Evolutionary conservation across 2,797 vertebrate genomes (phyloP).

Genomic region (Amphiprion clarkii): DNA sequence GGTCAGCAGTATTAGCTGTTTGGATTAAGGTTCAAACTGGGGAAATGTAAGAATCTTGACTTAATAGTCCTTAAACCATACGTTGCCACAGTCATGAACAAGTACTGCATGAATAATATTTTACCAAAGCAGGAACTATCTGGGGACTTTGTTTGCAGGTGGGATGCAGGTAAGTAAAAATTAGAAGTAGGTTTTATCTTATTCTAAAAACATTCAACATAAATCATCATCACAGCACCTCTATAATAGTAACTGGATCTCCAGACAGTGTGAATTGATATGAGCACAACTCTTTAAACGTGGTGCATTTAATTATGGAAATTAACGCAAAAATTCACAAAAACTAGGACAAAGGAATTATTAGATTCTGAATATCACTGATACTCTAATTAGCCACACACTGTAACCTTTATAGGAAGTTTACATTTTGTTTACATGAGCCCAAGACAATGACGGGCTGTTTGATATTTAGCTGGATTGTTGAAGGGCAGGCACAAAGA

Average conservation of each 20-base stretch:
- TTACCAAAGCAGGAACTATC: too few relatives aligned
- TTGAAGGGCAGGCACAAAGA: not conserved
- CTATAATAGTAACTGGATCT: not conserved
- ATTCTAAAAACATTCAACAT: not conserved
- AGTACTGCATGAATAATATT: too few relatives aligned
- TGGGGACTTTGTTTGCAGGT: too few relatives aligned
- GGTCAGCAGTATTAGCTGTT: too few relatives aligned
- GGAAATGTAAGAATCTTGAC: too few relatives aligned
- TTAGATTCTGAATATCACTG: not conserved
- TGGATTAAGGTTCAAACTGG: too few relatives aligned
- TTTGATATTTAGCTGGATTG: not conserved
- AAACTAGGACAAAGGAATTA: slow-evolving; percentile 9
- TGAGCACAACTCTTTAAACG: not conserved
- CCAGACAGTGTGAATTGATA: not conserved
- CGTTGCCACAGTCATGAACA: too few relatives aligned
- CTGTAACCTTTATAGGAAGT: not conserved
- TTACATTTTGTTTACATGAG: not conserved
- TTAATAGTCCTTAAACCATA: too few relatives aligned
- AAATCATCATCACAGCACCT: not conserved
- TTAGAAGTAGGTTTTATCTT: not conserved
- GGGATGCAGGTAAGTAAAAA: too few relatives aligned
- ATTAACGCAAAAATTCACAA: not conserved
- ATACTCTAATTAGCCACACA: not conserved
- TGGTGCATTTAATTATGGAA: slow-evolving; percentile 3
- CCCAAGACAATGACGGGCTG: not conserved